phyloP scores from a whole-genome alignment of 92 coral and sea anemone species.

The Heliopora coerulea region DNA sequence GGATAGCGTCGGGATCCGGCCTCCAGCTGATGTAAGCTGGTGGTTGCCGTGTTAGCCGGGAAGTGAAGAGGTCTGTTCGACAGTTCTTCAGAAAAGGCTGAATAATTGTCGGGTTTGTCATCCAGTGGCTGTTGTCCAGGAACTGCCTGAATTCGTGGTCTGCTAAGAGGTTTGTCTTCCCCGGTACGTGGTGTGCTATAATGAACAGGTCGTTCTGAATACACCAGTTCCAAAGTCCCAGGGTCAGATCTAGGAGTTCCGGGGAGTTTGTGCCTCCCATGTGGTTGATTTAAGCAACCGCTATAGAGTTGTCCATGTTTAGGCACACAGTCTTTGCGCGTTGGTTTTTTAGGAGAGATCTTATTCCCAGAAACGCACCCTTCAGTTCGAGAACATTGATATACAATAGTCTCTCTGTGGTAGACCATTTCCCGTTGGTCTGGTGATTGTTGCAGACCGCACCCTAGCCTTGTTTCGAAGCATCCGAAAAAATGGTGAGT shows the following conservation, averaged over 20 bases:
- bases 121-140: constrained; percentile 56
- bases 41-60: constrained; percentile 36
- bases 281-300: constrained; percentile 52
- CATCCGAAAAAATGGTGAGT: constrained; percentile 40
- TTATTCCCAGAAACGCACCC: constrained; percentile 43
- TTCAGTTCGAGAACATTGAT: constrained; percentile 51
- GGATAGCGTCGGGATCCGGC: constrained; percentile 46
- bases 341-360: constrained; percentile 33
- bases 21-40: constrained; percentile 42
- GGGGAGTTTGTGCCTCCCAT: constrained; percentile 49
- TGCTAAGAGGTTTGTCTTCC: constrained; percentile 34
- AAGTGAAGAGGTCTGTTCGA: constrained; percentile 46
- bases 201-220: constrained; percentile 36
- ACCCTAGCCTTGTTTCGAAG: constrained; percentile 53
- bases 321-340: constrained; percentile 36
- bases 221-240: constrained; percentile 52
- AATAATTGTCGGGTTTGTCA: constrained; percentile 41
- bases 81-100: constrained; percentile 36
- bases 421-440: constrained; percentile 58
- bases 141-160: constrained; percentile 45
- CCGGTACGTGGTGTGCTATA: constrained; percentile 56
- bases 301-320: constrained; percentile 55
- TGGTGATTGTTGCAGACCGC: constrained; percentile 27
- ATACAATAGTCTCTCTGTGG: constrained; percentile 34
- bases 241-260: constrained; percentile 32